Conservation (phyloP, 2,797 vertebrate genomes). For the Amblyraja radiata region DNA sequence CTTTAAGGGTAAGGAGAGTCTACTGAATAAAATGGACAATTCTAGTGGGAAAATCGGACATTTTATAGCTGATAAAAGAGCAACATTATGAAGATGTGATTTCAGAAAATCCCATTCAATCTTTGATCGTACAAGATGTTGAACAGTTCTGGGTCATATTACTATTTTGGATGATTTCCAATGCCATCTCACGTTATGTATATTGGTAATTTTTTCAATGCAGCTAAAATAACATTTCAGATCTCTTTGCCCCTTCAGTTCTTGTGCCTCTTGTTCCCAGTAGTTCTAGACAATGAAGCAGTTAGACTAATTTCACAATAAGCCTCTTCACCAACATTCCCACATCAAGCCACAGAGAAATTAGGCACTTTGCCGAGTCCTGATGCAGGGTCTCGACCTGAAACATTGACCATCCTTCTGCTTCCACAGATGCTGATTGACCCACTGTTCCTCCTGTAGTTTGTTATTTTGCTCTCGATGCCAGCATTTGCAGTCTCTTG, state of each 20-base stretch:
- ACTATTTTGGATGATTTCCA: background rate
- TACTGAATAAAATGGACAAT: background rate
- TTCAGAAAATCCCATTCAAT: background rate
- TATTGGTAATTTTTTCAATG: background rate
- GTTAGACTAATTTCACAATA: background rate
- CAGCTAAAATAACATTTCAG: background rate
- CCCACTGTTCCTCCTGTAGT: no score
- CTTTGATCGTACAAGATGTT: background rate
- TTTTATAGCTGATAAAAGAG: background rate
- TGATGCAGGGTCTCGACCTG: no score
- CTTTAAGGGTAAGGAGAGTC: background rate
- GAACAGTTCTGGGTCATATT: background rate
- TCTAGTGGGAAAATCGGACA: background rate
- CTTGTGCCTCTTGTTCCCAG: background rate
- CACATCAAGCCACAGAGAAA: background rate
- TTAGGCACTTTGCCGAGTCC: background rate
- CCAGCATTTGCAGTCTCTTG: no score
- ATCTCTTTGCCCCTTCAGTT: background rate
- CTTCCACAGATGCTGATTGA: no score
- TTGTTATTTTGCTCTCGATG: no score
- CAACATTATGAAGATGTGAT: background rate
- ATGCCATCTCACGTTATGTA: background rate
- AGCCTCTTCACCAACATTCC: no score
- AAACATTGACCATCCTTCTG: no score
- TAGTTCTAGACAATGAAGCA: background rate